phyloP scores from a whole-genome alignment of 2,888 invertebrate species.

The Tineola bisselliella region DNA sequence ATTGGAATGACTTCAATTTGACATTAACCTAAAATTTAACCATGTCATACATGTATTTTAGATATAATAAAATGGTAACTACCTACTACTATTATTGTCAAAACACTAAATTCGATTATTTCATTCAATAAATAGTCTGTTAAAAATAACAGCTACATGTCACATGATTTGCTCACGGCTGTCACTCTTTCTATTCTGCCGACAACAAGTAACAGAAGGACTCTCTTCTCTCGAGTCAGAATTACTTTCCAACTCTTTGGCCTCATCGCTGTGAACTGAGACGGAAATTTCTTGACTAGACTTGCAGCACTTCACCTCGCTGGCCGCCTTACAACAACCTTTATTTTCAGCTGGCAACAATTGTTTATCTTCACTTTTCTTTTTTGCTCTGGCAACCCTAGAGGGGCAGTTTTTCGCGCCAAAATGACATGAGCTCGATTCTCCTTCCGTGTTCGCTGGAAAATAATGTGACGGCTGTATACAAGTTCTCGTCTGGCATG shows the following conservation, averaged over 20 bases:
- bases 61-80: too few species aligned
- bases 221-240: slow-evolving; percentile 35
- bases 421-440: slow-evolving; percentile 39
- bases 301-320: slow-evolving; percentile 23
- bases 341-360: slow-evolving; percentile 35
- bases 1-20: too few species aligned
- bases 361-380: slow-evolving; percentile 44
- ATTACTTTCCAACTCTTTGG: slow-evolving; percentile 18
- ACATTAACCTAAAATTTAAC: too few species aligned
- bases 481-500: slow-evolving; percentile 53
- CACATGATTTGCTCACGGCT: slow-evolving; percentile 52
- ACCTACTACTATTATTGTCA: too few species aligned
- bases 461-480: slow-evolving; percentile 58
- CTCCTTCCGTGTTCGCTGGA: slow-evolving; percentile 23
- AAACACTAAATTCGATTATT: too few species aligned
- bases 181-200: slow-evolving; percentile 35
- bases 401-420: slow-evolving; percentile 54
- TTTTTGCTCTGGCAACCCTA: slow-evolving; percentile 42
- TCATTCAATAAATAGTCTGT: neutral
- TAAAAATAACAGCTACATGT: neutral
- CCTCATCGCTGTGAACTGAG: slow-evolving; percentile 19
- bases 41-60: too few species aligned
- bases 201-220: slow-evolving; percentile 51
- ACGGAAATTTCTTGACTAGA: slow-evolving; percentile 25
- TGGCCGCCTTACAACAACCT: slow-evolving; percentile 42